Conservation (phyloP, 2,113 vertebrate species). For the Boulengerochromis microlepis region DNA sequence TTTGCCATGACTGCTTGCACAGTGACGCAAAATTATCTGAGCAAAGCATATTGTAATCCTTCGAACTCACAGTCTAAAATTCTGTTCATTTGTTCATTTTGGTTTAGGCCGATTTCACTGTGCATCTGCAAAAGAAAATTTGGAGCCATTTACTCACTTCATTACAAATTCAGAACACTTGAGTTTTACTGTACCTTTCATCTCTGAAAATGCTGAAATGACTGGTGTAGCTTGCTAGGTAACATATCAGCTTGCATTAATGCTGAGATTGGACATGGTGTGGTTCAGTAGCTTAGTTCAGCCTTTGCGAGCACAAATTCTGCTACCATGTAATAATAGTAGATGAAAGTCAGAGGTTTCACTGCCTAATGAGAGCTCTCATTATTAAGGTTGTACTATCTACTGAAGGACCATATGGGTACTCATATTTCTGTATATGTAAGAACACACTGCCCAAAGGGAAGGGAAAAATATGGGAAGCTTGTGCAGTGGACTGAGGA, state of each 20-base stretch:
- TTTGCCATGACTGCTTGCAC: not conserved
- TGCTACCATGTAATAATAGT: conserved; percentile 40
- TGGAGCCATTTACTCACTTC: conserved; percentile 13
- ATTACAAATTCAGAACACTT: conserved; percentile 44
- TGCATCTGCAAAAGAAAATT: not conserved
- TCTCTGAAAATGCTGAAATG: conserved; percentile 52
- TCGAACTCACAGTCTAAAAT: not conserved
- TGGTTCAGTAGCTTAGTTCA: conserved; percentile 55
- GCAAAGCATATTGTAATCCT: not conserved
- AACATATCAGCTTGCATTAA: conserved; percentile 49
- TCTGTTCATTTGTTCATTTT: conserved; percentile 2
- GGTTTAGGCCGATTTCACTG: not conserved
- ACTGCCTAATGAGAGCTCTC: conserved; percentile 57
- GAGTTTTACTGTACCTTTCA: conserved; percentile 50
- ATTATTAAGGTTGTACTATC: conserved; percentile 53
- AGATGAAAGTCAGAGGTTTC: conserved; percentile 59
- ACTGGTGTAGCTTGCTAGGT: conserved; percentile 31
- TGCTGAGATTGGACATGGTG: conserved; percentile 59
- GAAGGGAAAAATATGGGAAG: conserved; percentile 17
- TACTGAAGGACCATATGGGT: conserved; percentile 51
- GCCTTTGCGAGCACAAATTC: conserved; percentile 46
- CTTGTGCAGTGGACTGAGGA: conserved; percentile 59
- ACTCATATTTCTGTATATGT: conserved; percentile 45
- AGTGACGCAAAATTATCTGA: not conserved
- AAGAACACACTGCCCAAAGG: conserved; percentile 55